Conservation (phyloP, 1,140 invertebrate genomes). For the Listronotus bonariensis region DNA sequence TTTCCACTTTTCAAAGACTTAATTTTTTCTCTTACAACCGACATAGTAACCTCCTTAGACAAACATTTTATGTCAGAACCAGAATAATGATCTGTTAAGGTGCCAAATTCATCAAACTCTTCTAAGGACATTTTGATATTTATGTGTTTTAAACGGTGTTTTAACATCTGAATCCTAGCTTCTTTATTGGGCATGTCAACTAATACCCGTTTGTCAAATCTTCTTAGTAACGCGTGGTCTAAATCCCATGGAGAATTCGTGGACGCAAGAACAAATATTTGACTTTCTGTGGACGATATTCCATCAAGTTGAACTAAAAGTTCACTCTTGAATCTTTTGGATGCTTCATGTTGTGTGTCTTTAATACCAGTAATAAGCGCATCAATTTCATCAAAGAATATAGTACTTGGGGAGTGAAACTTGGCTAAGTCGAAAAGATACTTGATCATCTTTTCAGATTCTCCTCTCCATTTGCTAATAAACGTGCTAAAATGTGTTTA, state of each 20-base stretch:
- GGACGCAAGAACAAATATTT: slow-evolving; percentile 84
- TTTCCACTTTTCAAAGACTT: slow-evolving; percentile 24
- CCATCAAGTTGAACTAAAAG: slow-evolving; percentile 93
- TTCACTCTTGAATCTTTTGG: slow-evolving; percentile 89
- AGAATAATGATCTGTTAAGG: slow-evolving; percentile 76
- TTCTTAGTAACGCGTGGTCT: slow-evolving; percentile 82
- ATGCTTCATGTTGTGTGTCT: slow-evolving; percentile 86
- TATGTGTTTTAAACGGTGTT: slow-evolving; percentile 60
- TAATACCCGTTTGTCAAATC: slow-evolving; percentile 87
- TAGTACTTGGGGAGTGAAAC: slow-evolving; percentile 83
- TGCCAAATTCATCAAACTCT: slow-evolving; percentile 63
- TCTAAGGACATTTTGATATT: slow-evolving; percentile 47
- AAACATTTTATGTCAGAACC: slow-evolving; percentile 87
- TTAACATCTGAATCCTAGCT: slow-evolving; percentile 71
- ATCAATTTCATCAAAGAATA: slow-evolving; percentile 97
- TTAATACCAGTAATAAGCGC: slow-evolving; percentile 77
- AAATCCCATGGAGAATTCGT: slow-evolving; percentile 86
- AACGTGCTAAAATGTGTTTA: slow-evolving; percentile 65
- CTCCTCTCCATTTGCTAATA: slow-evolving; percentile 92
- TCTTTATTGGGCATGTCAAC: slow-evolving; percentile 74
- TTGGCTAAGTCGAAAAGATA: slow-evolving; percentile 87
- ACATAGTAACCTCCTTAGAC: slow-evolving; percentile 86
- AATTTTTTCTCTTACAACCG: slow-evolving; percentile 57
- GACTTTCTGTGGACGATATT: slow-evolving; percentile 62
- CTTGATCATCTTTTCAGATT: slow-evolving; percentile 91